These are phyloP conservation scores for Hucho hucho DNA, from an alignment of 2,113 vertebrate species.

Conservation along the genomic window DNA sequence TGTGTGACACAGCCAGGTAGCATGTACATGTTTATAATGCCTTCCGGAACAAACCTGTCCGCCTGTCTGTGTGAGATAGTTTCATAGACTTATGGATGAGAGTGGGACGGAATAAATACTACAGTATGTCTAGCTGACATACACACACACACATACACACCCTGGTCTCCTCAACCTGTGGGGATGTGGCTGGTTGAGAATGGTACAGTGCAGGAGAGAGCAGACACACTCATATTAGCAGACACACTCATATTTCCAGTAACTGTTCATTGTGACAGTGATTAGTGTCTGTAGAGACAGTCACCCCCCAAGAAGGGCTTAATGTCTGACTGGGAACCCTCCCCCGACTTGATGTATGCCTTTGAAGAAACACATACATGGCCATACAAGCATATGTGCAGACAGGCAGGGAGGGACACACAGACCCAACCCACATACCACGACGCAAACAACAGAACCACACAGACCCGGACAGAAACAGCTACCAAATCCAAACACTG, in stretches of 20 bases:
- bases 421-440: no score
- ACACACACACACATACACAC: background rate
- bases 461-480: no score
- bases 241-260: background rate
- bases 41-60: background rate
- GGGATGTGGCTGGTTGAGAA: background rate
- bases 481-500: no score
- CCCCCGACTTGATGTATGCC: background rate
- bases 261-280: background rate
- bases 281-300: constrained; percentile 13
- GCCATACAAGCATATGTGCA: background rate
- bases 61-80: background rate
- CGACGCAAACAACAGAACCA: no score
- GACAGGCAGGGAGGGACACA: no score
- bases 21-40: background rate
- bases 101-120: background rate
- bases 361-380: background rate
- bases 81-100: no score
- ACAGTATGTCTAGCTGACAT: no score
- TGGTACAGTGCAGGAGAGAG: background rate
- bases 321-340: background rate
- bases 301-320: constrained; percentile 3
- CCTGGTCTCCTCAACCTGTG: background rate
- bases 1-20: background rate
- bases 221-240: background rate